Conservation (phyloP, 1,140 invertebrate species). For the Pollicipes pollicipes region DNA sequence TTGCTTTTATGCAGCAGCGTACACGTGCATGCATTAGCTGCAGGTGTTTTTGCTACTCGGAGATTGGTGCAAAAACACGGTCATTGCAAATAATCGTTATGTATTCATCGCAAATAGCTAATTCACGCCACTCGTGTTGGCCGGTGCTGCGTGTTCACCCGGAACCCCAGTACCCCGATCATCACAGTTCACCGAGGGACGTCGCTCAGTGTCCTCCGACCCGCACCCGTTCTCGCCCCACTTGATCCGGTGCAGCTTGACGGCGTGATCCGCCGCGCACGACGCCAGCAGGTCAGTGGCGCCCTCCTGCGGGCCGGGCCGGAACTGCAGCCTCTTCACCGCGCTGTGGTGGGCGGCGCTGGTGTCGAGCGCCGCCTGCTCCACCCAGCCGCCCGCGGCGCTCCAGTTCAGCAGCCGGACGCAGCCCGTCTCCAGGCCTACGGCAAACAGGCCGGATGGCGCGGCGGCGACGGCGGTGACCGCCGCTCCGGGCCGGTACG, state of each 20-base stretch:
- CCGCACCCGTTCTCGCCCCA: too few species aligned
- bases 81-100: too few species aligned
- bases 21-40: too few species aligned
- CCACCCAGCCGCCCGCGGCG: conserved; percentile 22
- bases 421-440: conserved; percentile 56
- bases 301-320: conserved; percentile 27
- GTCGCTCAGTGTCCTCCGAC: not conserved
- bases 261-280: conserved; percentile 45
- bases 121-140: too few species aligned
- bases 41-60: too few species aligned
- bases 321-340: conserved; percentile 55
- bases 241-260: conserved; percentile 38
- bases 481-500: conserved; percentile 34
- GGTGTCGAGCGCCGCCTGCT: conserved; percentile 30
- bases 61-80: too few species aligned
- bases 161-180: too few species aligned
- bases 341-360: conserved; percentile 54
- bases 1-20: too few species aligned
- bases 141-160: too few species aligned
- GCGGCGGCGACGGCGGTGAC: conserved; percentile 64
- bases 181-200: too few species aligned
- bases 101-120: too few species aligned
- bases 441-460: conserved; percentile 33
- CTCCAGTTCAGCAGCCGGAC: conserved; percentile 35
- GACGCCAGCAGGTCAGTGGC: conserved; percentile 35